Evolutionary conservation across 53 echinoderm and acorn worm species (phyloP), one percentile per base, ranked within the genome.

Genomic region (Actinopyga echinites): DNA sequence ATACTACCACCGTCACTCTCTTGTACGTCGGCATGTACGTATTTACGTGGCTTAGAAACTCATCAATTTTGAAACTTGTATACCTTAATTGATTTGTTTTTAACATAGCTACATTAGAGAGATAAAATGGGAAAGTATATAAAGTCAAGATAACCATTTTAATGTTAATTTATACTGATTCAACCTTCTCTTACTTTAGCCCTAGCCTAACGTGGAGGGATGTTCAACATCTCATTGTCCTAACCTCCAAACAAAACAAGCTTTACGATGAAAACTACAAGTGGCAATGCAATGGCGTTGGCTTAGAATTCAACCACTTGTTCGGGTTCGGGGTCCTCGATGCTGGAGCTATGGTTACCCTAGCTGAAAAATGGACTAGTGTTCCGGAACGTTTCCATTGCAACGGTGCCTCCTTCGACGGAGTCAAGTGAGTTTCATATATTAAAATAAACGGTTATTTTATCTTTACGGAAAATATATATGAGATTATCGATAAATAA

Each of bases 271-370:
- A 96, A 71, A 86, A 91, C 43, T 93, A 96, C 84, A 77, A 96
- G n/a, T 96, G 96, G 96, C 89, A 93, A 81, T 96, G 93, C 86
- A 96, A 96, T 57, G 96, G 96, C 29, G 92, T 96, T 9, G 96
- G 96, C 20, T 84, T 96, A 31, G 93, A 96, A 55, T 96, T 96
- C 84, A 96, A 96, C 82, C 96, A 96, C 38, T 88, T 96, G 8
- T 96, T 96, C 25, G 96, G 96, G 4, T 96, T 96, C 28, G 96
- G 96, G 2, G 96, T 96, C n/a, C 84, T 96, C 24, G 96, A 96
- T 87, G 96, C 96, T 25, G 96, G 96, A 15, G 92, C 91, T 25
- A 96, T 96, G 93, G 96, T 96, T 28, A 92, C 91, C 60, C 44
- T 91, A 63, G 96, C 96, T 4, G 87, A 90, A 82, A 90, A 91